Conservation (phyloP, 2,113 vertebrate genomes). For the Zosterops japonicus region DNA sequence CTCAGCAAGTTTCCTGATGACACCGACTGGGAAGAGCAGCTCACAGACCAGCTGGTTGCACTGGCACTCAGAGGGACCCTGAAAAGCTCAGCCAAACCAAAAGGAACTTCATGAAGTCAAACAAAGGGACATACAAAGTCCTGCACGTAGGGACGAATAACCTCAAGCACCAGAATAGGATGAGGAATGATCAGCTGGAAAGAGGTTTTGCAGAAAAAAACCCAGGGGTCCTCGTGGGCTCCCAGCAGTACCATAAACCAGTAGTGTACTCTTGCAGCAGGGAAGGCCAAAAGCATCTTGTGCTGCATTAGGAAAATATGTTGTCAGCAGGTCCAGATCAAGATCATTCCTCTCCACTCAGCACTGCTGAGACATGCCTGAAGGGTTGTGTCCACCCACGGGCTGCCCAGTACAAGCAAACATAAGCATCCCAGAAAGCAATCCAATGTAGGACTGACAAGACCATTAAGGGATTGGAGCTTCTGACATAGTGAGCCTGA, state of each 20-base stretch:
- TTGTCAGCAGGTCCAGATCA: background rate
- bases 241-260: background rate
- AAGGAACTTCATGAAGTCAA: background rate
- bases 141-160: background rate
- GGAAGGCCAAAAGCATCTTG: background rate
- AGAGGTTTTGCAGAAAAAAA: background rate
- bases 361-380: background rate
- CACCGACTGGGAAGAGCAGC: background rate
- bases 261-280: background rate
- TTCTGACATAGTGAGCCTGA: background rate
- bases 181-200: background rate
- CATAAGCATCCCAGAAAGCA: background rate
- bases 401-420: background rate
- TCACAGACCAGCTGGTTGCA: background rate
- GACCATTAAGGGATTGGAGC: background rate
- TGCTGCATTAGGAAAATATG: background rate
- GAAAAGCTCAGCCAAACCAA: background rate
- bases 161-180: background rate
- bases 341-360: background rate
- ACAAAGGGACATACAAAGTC: background rate
- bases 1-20: background rate
- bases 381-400: background rate
- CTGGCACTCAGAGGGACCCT: background rate
- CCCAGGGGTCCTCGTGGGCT: background rate
- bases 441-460: background rate